Conservation (phyloP, 1,140 invertebrate genomes). For the Drosophila nikananu region DNA sequence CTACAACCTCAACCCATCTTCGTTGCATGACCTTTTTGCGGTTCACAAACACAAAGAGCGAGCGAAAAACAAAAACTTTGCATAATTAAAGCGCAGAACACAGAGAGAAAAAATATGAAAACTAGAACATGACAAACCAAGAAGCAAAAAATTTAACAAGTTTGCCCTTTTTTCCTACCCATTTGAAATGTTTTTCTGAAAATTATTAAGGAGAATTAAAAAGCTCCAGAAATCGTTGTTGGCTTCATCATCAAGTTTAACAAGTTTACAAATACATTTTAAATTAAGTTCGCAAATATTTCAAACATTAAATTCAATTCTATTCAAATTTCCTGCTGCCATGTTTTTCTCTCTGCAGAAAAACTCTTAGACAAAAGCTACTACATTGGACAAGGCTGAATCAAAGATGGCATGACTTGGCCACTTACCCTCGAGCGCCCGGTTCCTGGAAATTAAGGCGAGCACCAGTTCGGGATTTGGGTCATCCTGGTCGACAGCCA, state of each 20-base stretch:
- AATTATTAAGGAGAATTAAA: neutral
- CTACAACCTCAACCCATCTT: conserved; percentile 23
- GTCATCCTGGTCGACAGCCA: conserved; percentile 80
- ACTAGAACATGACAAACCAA: neutral
- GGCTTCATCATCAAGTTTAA: no score
- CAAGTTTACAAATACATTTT: neutral
- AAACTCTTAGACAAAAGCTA: conserved; percentile 31
- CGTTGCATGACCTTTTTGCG: conserved; percentile 37
- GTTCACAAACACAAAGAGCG: conserved; percentile 43
- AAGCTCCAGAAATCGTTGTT: neutral
- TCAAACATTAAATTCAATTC: neutral
- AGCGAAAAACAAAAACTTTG: conserved; percentile 66
- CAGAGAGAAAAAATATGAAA: conserved; percentile 5
- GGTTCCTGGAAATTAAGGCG: conserved; percentile 93
- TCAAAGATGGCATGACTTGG: conserved; percentile 62
- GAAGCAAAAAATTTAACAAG: neutral
- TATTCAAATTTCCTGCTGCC: neutral
- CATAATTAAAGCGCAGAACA: conserved; percentile 59
- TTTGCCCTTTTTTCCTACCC: no score
- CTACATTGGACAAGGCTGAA: conserved; percentile 46
- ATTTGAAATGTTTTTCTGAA: neutral
- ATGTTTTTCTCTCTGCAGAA: conserved; percentile 20
- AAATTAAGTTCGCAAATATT: neutral
- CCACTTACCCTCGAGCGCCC: conserved; percentile 93
- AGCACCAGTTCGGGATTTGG: conserved; percentile 93